A percentile compares a stretch with the other conserved stretches of the same genome.
These are phyloP conservation scores for Ispidina lecontei DNA, from an alignment of 2,797 vertebrate genomes.

Conservation along the genomic window DNA sequence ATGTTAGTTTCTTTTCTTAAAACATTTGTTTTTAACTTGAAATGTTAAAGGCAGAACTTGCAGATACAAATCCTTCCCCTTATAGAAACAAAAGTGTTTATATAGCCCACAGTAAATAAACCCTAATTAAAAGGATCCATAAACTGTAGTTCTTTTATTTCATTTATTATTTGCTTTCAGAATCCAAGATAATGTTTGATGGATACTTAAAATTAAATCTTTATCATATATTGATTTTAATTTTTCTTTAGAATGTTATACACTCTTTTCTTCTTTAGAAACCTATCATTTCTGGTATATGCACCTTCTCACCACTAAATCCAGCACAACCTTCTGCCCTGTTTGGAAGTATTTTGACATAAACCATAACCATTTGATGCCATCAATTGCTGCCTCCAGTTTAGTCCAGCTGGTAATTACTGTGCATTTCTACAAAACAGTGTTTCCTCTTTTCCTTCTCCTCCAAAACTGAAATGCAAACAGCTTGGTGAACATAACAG, in stretches of 20 bases:
- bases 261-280: not conserved
- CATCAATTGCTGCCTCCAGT: not conserved
- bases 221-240: not conserved
- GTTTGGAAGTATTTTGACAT: constrained; percentile 37
- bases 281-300: not conserved
- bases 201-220: not conserved
- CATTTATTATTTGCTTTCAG: not conserved
- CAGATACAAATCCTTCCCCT: constrained; percentile 56
- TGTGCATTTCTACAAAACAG: constrained; percentile 33
- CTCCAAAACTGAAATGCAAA: constrained; percentile 18
- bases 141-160: not conserved
- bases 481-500: not conserved
- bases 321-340: constrained; percentile 26
- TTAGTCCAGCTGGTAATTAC: constrained; percentile 55
- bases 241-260: not conserved
- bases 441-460: not conserved
- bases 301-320: constrained; percentile 6
- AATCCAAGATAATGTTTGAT: not conserved
- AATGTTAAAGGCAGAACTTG: constrained; percentile 55
- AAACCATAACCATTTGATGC: constrained; percentile 13
- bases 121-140: constrained; percentile 50
- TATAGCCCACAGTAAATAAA: constrained; percentile 14
- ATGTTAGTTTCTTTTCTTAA: constrained; percentile 73
- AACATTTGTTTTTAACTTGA: constrained; percentile 74
- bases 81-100: constrained; percentile 58